These are phyloP conservation scores for Nanorana parkeri DNA, from an alignment of 2,113 vertebrate species.

Conservation along the genomic window DNA sequence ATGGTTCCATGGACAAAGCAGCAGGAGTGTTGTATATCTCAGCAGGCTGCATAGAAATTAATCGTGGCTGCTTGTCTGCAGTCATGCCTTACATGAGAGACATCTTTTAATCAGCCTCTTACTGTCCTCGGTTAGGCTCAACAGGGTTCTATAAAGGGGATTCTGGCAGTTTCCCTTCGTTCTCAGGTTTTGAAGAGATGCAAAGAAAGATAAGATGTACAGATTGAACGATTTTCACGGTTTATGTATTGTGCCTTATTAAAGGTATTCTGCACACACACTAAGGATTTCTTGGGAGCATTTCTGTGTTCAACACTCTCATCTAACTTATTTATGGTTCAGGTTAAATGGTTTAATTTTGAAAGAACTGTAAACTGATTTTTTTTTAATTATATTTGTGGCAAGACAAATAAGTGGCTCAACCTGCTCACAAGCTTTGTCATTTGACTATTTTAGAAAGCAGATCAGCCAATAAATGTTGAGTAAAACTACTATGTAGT, in stretches of 20 bases:
- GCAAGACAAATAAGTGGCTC: too few species aligned
- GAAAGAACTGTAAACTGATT: background rate
- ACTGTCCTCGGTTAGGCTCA: conserved; percentile 42
- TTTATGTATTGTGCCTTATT: background rate
- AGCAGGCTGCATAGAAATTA: conserved; percentile 48
- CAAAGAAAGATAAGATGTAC: conserved; percentile 26
- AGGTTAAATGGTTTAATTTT: too few species aligned
- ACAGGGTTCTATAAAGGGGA: conserved; percentile 43
- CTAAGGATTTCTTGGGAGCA: background rate
- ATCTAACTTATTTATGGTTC: background rate
- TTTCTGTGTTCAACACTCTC: background rate
- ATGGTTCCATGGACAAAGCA: conserved; percentile 46
- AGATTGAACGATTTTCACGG: background rate
- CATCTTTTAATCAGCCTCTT: conserved; percentile 53
- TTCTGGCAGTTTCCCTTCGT: conserved; percentile 31
- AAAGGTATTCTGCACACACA: background rate
- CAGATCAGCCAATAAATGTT: too few species aligned
- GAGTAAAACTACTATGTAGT: too few species aligned
- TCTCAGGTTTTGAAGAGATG: conserved; percentile 30
- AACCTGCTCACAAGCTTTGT: too few species aligned
- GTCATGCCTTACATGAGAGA: conserved; percentile 49
- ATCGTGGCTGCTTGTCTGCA: conserved; percentile 47
- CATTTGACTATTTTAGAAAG: too few species aligned
- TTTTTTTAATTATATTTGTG: too few species aligned
- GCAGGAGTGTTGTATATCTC: conserved; percentile 49